Conservation (phyloP, 1,140 invertebrate species). For the Caenorhabditis elegans region WBcel235 BX284604.4:8649501-8650000, state of each 20-base stretch:
- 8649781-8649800: neutral
- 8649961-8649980: neutral
- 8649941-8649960: neutral
- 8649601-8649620: neutral
- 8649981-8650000: neutral
- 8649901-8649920: too few relatives aligned
- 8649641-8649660: neutral
- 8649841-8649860: neutral
- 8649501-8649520: neutral
- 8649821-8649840: neutral
- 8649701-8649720: too few relatives aligned
- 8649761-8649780: neutral
- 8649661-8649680: neutral
- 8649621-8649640: neutral
- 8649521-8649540: neutral
- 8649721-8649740: neutral
- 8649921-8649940: neutral
- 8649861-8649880: neutral
- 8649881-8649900: too few relatives aligned
- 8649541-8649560: neutral
- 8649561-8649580: neutral
- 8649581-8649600: neutral
- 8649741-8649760: neutral
- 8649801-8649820: neutral
- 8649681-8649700: too few relatives aligned